Evolutionary conservation across 2,113 vertebrate genomes (phyloP), one percentile per base, ranked within the genome.

Genomic region (Thymallus thymallus): DNA sequence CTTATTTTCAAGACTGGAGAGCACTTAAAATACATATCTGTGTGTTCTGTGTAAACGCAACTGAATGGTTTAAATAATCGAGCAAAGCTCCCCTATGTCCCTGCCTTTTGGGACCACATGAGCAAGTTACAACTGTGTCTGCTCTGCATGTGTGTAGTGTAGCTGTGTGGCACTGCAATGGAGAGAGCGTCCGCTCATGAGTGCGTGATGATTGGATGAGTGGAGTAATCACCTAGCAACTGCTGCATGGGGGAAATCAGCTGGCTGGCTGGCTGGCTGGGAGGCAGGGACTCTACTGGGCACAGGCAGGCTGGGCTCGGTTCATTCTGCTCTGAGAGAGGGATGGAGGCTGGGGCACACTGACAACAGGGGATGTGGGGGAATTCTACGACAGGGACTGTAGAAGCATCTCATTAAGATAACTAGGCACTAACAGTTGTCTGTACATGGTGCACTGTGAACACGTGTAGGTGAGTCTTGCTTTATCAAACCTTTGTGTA

Each of bases 161-260:
- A 30, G 45, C 71, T 51, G 41, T 13, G 22, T 18, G 29, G 1
- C 30, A 10, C 29, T 41, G 30, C n/a, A 55, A 72, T 14, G 22
- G 70, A 60, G 70, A 41, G 70, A 41, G 51, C 23, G 73, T 29
- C 80, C 74, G 83, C 84, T 82, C 68, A 68, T 56, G 71, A 69
- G 74, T 69, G 83, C 78, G 70, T 75, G 30, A 69, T 72, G 81
- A 81, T 72, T 87, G 80, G 82, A 80, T 79, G 83, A 80, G 83
- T 88, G 79, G 77, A 83, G 81, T 91, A 90, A 92, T 88, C 94
- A 90, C 90, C 91, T 91, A 90, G 87, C 92, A 90, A 84, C 92
- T 91, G 87, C 93, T 94, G 93, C 87, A 86, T 84, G 84, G 82
- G 82, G 89, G 87, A 90, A 91, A 84, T 82, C 82, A 85, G 85